Percentiles rank a stretch among this genome's conserved stretches.
phyloP scores from a whole-genome alignment of 2,113 vertebrate genomes.

The Xenopus tropicalis region UCB_Xtro_10.0 CM004451.2:52847501-52848000 shows the following conservation, averaged over 20 bases:
- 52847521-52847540: no score
- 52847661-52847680: neutral
- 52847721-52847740: conserved; percentile 62
- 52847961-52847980: no score
- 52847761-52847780: conserved; percentile 71
- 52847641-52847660: conserved; percentile 83
- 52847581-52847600: conserved; percentile 73
- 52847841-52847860: no score
- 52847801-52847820: conserved; percentile 64
- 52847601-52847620: conserved; percentile 70
- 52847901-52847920: no score
- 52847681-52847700: neutral
- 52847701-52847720: neutral
- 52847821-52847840: conserved; percentile 58
- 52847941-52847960: no score
- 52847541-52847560: neutral
- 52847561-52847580: conserved; percentile 69
- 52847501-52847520: no score
- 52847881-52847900: no score
- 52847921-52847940: no score
- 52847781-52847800: conserved; percentile 75
- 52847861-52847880: no score
- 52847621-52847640: conserved; percentile 74
- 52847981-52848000: no score
- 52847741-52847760: conserved; percentile 73